Evolutionary conservation across 2,113 vertebrate species (phyloP), one percentile per base, ranked within the genome.

Genomic region (Labeo catla): DNA sequence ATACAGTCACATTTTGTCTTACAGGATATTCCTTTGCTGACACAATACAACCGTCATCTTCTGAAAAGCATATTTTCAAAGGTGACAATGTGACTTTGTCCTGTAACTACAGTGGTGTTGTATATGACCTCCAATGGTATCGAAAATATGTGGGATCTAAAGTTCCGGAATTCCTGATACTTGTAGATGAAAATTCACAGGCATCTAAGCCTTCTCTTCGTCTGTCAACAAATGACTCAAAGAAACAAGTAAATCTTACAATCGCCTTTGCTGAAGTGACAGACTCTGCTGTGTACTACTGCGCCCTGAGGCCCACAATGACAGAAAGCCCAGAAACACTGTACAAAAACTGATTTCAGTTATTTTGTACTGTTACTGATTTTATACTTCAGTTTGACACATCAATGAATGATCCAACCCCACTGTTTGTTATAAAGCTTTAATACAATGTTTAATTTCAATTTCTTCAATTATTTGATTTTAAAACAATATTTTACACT

Each of bases 201-300:
- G 13, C 70, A 28, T 23, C 11, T 8, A 45, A 28, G 23, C 2
- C 47, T 76, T 50, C 73, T 50, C 73, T 50, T 49, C 73, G 45
- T 76, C 21, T 76, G 45, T 50, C 73, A 7, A 21, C 12, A 8
- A 73, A 72, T 43, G 45, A 8, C 13, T 8, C 23, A 21, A 12
- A 34, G 16, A 84, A 76, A 65, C 73, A 21, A 15, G 85, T 86
- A 10, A 0, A 66, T 76, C 79, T 86, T 28, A 15, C n/a, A 12
- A 34, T 86, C 54, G 76, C 68, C 6, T 61, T 52, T 23, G 68
- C 78, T 76, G 78, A 39, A 23, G 45, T 80, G 52, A 52, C 76
- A 78, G 80, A 87, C 61, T 80, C 80, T 50, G 82, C 81, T 66
- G 78, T 85, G 7, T 87, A 78, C 66, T 87, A 74, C 85, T 87